A percentile compares a stretch with the other conserved stretches of the same genome.
phyloP scores from a whole-genome alignment of 2,888 invertebrate genomes.

The Allygus modestus region DNA sequence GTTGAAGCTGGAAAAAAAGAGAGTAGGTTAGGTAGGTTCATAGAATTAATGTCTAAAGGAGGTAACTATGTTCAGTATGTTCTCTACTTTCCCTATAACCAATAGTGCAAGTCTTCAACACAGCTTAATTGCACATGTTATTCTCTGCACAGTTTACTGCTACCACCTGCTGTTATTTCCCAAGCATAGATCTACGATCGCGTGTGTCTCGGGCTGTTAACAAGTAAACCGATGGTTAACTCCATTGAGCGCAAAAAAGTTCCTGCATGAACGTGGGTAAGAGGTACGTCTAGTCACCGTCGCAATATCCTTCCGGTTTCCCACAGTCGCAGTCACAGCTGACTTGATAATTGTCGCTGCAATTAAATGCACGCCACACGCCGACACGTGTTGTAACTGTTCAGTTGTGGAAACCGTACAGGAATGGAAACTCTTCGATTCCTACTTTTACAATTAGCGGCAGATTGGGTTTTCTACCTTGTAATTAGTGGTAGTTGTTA shows the following conservation, averaged over 20 bases:
- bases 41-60: too few species aligned
- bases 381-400: not conserved
- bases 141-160: not conserved
- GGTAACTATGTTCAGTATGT: too few species aligned
- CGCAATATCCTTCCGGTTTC: conserved; percentile 18
- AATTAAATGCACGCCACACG: conserved; percentile 1
- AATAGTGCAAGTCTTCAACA: not conserved
- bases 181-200: not conserved
- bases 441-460: too few species aligned
- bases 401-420: not conserved
- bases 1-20: too few species aligned
- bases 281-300: not conserved
- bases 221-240: conserved; percentile 6
- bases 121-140: not conserved
- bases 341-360: conserved; percentile 8
- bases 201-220: not conserved
- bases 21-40: too few species aligned
- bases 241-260: not conserved
- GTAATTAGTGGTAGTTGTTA: too few species aligned
- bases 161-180: not conserved
- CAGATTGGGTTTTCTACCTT: too few species aligned
- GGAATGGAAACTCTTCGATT: too few species aligned
- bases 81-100: too few species aligned
- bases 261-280: not conserved
- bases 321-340: not conserved